Percentiles rank a stretch among this genome's conserved stretches.
Conservation (phyloP, 2,113 vertebrate genomes). For the Crypturellus undulatus region DNA sequence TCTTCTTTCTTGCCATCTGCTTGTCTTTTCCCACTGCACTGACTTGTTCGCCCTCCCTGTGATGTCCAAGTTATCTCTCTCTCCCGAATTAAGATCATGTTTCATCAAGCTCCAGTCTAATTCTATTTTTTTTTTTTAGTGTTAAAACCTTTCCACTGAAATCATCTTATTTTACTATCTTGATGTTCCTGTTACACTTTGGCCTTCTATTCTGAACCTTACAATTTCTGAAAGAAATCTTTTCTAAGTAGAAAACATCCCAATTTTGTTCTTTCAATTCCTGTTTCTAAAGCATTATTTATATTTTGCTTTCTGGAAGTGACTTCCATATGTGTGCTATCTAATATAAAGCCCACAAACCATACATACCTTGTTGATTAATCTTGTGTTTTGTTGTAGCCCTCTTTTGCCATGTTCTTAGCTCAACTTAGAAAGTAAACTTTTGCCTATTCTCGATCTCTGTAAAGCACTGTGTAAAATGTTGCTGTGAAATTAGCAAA, state of each 20-base stretch:
- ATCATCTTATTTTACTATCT: not conserved
- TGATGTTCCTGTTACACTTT: not conserved
- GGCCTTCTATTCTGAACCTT: not conserved
- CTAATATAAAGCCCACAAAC: not conserved
- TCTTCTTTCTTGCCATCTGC: constrained; percentile 43
- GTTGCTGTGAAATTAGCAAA: too few relatives aligned
- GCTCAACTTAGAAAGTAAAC: not conserved
- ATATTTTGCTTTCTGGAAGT: not conserved
- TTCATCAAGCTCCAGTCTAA: not conserved
- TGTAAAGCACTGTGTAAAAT: not conserved
- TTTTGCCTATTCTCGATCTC: not conserved
- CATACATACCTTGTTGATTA: not conserved
- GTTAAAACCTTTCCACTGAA: not conserved
- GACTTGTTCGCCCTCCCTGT: constrained; percentile 16
- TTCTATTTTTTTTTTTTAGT: not conserved
- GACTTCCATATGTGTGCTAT: not conserved
- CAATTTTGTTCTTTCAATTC: not conserved
- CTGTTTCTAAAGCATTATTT: not conserved
- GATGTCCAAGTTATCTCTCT: constrained; percentile 47
- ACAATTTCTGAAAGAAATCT: not conserved
- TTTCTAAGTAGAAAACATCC: not conserved
- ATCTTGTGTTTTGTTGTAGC: not conserved
- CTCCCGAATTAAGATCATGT: not conserved
- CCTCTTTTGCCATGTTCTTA: not conserved
- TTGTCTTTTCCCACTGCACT: constrained; percentile 47